Evolutionary conservation across 2,888 invertebrate species (phyloP).

Genomic region (Zelleria hepariella): DNA sequence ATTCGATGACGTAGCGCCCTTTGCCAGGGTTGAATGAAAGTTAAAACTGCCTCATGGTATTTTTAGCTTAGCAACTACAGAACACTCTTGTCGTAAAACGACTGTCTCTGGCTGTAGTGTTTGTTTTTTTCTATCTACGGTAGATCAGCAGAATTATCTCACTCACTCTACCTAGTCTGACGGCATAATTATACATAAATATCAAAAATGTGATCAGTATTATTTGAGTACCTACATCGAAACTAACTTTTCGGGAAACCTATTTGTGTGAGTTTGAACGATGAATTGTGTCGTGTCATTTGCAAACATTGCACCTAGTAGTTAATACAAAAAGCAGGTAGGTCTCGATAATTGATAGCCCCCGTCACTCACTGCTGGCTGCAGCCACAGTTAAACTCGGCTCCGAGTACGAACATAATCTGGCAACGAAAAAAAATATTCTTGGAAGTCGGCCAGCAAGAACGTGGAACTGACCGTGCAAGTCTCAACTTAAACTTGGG

Average conservation of each 20-base stretch:
- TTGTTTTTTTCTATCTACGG: too few species aligned
- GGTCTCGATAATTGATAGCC: background rate
- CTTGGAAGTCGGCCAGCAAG: background rate
- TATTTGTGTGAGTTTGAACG: background rate
- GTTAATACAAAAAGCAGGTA: background rate
- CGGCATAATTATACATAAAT: too few species aligned
- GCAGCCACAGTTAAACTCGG: background rate
- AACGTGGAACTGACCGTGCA: background rate
- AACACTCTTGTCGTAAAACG: background rate
- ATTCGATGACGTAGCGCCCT: conserved; percentile 30
- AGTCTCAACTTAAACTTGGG: background rate
- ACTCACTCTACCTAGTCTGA: too few species aligned
- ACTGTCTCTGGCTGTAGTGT: too few species aligned
- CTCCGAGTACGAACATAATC: background rate
- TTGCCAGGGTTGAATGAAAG: conserved; percentile 41
- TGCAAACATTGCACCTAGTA: background rate
- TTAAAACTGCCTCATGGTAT: conserved; percentile 21
- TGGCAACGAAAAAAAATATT: background rate
- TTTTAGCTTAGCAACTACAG: conserved; percentile 8
- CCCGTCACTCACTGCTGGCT: background rate
- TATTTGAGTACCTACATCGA: too few species aligned
- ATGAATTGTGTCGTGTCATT: background rate
- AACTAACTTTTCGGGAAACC: too few species aligned
- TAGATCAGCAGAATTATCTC: too few species aligned
- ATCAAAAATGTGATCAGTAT: too few species aligned